Base-by-base conservation (phyloP, 2,888 invertebrate genomes). In the Fragum fragum region DNA sequence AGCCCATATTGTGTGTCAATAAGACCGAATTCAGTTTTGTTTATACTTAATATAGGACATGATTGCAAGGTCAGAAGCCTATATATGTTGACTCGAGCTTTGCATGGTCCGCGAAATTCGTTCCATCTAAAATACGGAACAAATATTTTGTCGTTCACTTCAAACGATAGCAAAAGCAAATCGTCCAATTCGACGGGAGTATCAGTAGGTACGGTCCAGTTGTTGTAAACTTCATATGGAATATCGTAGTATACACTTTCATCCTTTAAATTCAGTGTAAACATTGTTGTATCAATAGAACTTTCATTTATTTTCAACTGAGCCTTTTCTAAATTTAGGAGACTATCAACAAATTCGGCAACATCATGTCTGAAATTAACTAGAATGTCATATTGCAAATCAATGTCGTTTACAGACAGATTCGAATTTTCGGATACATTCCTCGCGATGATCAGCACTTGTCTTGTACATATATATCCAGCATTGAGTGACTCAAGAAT, bases 11-110 rank as follows among this genome's bases (percentile, higher is more conserved):
- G 29, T 61, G 61, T 61, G 11, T 61, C 61, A 18, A n/a, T 61
- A 18, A 61, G 32, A 29, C 61, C 29, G 29, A 70, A 52, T 26
- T 70, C 29, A 7, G 28, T n/a, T 26, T 26, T 70, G 23, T 47
- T 28, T 28, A 70, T 28, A 18, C 16, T 16, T 11, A 70, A 70
- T 29, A 52, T 70, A 21, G 70, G 47, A n/a, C 70, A 70, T 2
- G 70, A 11, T 28, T 52, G 42, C 11, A 70, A 18, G 9, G 28
- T 9, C 0, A 70, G 53, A 5, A 70, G 26, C 9, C 21, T n/a
- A 28, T 47, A 28, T 18, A n/a, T 47, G 7, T 28, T 28, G 7
- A 16, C 28, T 52, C 2, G 32, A 7, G 26, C n/a, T n/a, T 18
- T 29, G n/a, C 61, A 61, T 32, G 61, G n/a, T 1, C 29, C 14